These are phyloP conservation scores for Hylaea fasciaria DNA, from an alignment of 2,888 invertebrate genomes.

Conservation along the genomic window DNA sequence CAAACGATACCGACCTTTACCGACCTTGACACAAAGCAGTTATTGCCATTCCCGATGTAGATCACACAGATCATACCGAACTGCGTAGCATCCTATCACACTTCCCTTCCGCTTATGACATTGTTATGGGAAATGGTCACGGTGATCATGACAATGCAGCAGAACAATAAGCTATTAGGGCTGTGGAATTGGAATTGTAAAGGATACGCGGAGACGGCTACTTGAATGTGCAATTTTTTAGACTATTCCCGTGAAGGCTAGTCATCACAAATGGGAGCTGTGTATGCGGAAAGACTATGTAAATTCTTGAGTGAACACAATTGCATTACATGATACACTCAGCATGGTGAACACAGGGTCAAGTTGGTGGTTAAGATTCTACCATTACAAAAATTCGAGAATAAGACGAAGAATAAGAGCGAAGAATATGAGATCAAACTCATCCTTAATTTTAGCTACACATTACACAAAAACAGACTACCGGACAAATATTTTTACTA, in stretches of 20 bases:
- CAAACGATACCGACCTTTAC: slow-evolving; percentile 21
- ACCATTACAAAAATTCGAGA: no score
- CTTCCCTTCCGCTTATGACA: slow-evolving; percentile 54
- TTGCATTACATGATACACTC: no score
- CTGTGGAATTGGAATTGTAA: not conserved
- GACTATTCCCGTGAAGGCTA: not conserved
- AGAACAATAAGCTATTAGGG: slow-evolving; percentile 22
- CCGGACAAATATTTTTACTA: no score
- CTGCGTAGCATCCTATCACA: slow-evolving; percentile 44
- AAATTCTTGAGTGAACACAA: no score
- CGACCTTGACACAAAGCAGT: slow-evolving; percentile 22
- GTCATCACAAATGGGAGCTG: not conserved
- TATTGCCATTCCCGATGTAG: slow-evolving; percentile 21
- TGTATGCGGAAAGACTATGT: not conserved
- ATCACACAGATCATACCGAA: slow-evolving; percentile 47
- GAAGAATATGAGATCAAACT: no score
- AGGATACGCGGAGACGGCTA: not conserved
- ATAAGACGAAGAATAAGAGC: no score
- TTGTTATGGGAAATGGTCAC: slow-evolving; percentile 55
- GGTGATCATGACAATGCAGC: slow-evolving; percentile 46
- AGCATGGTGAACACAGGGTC: no score
- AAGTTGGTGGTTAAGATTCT: no score
- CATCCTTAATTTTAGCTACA: no score
- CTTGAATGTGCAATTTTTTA: not conserved
- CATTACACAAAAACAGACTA: no score